These are phyloP conservation scores for Enteromius afrohamiltoni DNA, from an alignment of 2,797 vertebrate genomes.

Conservation along the genomic window DNA sequence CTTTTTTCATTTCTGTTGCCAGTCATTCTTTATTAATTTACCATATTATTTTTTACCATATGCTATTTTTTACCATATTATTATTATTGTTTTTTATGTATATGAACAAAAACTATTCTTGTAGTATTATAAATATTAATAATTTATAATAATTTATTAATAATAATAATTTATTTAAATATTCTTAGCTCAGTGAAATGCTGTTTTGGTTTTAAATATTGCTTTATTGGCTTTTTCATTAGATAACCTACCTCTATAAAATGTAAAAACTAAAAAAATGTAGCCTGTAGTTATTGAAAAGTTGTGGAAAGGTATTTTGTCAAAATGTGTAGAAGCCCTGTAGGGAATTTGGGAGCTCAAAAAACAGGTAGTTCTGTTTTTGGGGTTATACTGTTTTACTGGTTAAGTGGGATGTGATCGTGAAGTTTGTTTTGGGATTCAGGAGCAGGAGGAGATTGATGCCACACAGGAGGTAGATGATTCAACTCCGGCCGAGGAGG, in stretches of 20 bases:
- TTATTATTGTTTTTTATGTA: background rate
- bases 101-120: background rate
- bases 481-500: slow-evolving; percentile 84
- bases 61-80: too few species aligned
- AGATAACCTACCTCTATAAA: background rate
- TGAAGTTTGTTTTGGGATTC: slow-evolving; percentile 17
- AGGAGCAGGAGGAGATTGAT: slow-evolving; percentile 92
- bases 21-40: background rate
- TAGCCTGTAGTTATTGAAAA: background rate
- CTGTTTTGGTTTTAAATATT: background rate
- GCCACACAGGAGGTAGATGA: slow-evolving; percentile 91
- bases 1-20: background rate
- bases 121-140: too few species aligned
- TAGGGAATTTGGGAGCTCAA: background rate
- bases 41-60: background rate
- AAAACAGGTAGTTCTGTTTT: background rate
- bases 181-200: background rate
- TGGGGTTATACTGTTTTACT: background rate
- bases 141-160: too few species aligned
- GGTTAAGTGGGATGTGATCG: background rate
- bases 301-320: background rate
- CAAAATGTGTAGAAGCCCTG: background rate
- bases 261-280: background rate
- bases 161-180: too few species aligned
- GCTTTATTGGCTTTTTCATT: background rate